A percentile compares a stretch with the other conserved stretches of the same genome.
Conservation (phyloP, 2,113 vertebrate species). For the Clarias batrachus region DNA sequence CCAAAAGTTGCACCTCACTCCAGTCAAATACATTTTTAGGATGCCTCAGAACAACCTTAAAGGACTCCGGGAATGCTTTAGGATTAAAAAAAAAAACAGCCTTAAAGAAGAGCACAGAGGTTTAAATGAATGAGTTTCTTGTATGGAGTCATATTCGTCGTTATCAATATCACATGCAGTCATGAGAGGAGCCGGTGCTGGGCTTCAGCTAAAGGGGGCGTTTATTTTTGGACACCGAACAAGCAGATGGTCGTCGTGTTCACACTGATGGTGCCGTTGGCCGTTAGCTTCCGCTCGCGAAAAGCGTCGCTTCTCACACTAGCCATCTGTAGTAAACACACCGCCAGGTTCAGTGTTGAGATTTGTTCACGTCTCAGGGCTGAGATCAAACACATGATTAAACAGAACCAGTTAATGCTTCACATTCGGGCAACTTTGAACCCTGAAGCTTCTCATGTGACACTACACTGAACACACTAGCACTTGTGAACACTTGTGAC, state of each 20-base stretch:
- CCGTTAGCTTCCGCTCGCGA: neutral
- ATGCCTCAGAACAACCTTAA: neutral
- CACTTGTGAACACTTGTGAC: too few relatives aligned
- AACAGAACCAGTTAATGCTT: neutral
- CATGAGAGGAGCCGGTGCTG: neutral
- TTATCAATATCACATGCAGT: neutral
- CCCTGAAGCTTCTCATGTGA: neutral
- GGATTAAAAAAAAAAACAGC: neutral
- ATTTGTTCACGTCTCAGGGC: neutral
- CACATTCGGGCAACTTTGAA: neutral
- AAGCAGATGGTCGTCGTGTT: constrained; percentile 12
- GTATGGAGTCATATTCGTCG: neutral
- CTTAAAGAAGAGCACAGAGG: neutral
- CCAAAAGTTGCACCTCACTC: neutral
- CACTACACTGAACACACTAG: neutral
- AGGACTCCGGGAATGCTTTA: neutral
- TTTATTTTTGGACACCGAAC: constrained; percentile 1
- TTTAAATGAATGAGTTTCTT: neutral
- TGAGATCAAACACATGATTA: neutral
- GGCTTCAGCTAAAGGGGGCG: neutral
- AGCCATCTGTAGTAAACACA: neutral
- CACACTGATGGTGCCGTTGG: neutral
- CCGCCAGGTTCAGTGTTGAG: neutral
- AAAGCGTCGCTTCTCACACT: neutral
- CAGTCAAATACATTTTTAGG: neutral